Evolutionary conservation across 2,888 invertebrate species (phyloP).

Genomic region (Didymodactylos carnosus): DNA sequence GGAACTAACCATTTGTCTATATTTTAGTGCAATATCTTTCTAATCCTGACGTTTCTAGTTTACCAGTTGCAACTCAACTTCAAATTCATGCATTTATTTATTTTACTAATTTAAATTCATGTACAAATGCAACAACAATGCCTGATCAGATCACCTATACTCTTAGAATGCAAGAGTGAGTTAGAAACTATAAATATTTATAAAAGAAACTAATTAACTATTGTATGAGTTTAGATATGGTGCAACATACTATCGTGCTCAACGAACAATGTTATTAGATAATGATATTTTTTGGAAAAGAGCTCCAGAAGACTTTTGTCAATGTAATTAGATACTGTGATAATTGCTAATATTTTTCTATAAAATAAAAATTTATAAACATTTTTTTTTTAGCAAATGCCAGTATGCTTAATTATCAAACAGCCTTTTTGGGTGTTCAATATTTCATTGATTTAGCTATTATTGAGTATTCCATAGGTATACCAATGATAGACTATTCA

Average conservation of each 20-base stretch:
- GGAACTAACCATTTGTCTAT: too few species aligned
- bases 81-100: background rate
- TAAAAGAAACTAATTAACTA: background rate
- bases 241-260: background rate
- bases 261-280: background rate
- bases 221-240: background rate
- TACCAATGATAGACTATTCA: background rate
- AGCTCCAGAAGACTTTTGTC: slow-evolving; percentile 9
- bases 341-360: background rate
- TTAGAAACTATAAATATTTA: background rate
- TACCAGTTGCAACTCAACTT: too few species aligned
- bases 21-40: too few species aligned
- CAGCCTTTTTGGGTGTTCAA: background rate
- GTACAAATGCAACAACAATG: background rate
- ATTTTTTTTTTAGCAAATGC: background rate
- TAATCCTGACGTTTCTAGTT: too few species aligned
- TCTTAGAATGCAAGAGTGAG: background rate
- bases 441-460: background rate
- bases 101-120: background rate
- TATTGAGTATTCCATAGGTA: background rate
- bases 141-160: background rate
- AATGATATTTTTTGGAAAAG: slow-evolving; percentile 2
- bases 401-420: background rate
- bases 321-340: too few species aligned
- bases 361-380: background rate